phyloP scores from a whole-genome alignment of 2,797 vertebrate species.

The Buceros bicornis region DNA sequence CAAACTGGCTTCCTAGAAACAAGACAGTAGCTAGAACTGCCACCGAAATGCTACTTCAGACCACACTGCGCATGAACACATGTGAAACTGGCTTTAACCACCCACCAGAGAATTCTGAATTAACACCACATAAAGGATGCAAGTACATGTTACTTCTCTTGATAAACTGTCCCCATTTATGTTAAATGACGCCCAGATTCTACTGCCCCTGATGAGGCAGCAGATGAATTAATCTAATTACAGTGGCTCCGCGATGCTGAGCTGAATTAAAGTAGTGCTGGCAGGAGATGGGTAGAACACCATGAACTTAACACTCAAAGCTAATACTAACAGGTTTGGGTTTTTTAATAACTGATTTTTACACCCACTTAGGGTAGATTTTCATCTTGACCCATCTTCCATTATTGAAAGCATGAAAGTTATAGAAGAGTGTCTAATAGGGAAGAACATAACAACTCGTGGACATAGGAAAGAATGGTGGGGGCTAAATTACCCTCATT shows the following conservation, averaged over 20 bases:
- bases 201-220: background rate
- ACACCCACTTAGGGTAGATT: background rate
- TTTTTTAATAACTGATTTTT: background rate
- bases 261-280: background rate
- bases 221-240: background rate
- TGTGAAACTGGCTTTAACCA: background rate
- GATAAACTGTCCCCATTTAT: background rate
- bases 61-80: fast-evolving
- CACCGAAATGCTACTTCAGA: background rate
- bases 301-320: background rate
- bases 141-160: background rate
- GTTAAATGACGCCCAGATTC: background rate
- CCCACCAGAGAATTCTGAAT: background rate
- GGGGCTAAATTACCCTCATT: background rate
- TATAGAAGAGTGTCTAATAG: background rate
- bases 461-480: background rate
- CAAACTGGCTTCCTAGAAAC: background rate
- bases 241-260: background rate
- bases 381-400: background rate
- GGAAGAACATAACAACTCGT: background rate
- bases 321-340: background rate
- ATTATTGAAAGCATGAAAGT: background rate
- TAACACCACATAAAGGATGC: background rate
- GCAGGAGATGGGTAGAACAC: background rate
- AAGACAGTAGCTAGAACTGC: background rate